Conservation (phyloP, 2,888 invertebrate species). For the Schizaphis graminum region DNA sequence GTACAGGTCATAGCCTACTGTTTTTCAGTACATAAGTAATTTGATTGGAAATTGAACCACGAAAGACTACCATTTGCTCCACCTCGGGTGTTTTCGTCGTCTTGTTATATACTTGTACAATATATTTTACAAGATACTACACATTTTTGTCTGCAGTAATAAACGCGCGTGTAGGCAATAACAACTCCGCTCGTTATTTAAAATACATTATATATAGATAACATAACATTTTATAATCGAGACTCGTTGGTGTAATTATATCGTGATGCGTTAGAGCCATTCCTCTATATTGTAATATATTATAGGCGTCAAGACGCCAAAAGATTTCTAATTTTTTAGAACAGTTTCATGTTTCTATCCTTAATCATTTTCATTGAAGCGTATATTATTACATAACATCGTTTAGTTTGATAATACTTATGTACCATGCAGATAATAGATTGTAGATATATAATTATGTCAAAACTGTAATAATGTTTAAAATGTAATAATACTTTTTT, state of each 20-base stretch:
- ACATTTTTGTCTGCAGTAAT: not conserved
- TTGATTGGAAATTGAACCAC: not conserved
- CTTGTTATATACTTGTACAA: too few relatives aligned
- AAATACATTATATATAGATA: not conserved
- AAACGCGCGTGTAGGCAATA: not conserved
- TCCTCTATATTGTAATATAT: not conserved
- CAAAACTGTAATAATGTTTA: not conserved
- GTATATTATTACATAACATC: not conserved
- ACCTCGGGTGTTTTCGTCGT: not conserved
- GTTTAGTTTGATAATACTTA: not conserved
- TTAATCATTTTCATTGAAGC: not conserved
- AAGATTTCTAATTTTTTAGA: not conserved
- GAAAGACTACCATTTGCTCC: not conserved
- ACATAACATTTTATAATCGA: not conserved
- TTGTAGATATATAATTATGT: not conserved
- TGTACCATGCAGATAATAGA: not conserved
- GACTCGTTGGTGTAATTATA: not conserved
- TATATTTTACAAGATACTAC: not conserved
- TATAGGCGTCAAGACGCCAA: not conserved
- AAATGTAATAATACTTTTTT: not conserved
- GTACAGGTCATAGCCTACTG: not conserved
- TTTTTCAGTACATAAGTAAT: not conserved
- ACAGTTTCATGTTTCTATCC: not conserved
- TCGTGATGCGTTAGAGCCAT: not conserved
- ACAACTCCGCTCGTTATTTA: not conserved